Percentiles rank a stretch among this genome's conserved stretches.
Evolutionary conservation across 2,888 invertebrate species (phyloP).

Genomic region (Ochlodes sylvanus): DNA sequence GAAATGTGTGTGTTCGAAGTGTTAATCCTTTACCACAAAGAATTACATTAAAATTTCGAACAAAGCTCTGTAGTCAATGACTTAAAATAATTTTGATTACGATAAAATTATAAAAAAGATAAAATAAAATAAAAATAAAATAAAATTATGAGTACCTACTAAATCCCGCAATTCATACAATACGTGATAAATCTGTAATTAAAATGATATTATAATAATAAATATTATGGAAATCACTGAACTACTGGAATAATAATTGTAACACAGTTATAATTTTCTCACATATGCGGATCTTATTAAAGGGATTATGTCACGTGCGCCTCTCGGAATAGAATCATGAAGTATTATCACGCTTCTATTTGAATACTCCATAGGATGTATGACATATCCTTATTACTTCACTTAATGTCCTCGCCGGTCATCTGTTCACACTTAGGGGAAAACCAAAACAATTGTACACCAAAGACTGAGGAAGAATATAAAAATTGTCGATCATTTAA

Average conservation of each 20-base stretch:
- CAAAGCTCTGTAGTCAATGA: too few relatives aligned
- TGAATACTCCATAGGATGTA: neutral
- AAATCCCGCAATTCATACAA: neutral
- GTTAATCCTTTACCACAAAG: too few relatives aligned
- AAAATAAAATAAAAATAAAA: too few relatives aligned
- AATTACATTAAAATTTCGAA: too few relatives aligned
- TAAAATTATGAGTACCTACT: too few relatives aligned
- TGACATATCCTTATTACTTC: neutral
- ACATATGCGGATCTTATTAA: constrained; percentile 22
- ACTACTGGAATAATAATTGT: neutral
- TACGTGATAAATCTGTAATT: neutral
- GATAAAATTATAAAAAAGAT: neutral
- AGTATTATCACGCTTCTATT: constrained; percentile 13
- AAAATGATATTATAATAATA: neutral
- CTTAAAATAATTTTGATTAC: neutral
- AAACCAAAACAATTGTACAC: too few relatives aligned
- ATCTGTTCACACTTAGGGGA: too few relatives aligned
- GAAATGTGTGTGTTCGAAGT: too few relatives aligned
- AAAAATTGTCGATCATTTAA: too few relatives aligned
- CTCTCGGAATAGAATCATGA: constrained; percentile 13
- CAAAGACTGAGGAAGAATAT: too few relatives aligned
- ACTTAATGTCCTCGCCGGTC: too few relatives aligned
- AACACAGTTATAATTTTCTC: constrained; percentile 14
- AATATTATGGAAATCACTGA: neutral
- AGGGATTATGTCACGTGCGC: constrained; percentile 17